phyloP scores from a whole-genome alignment of 2,888 invertebrate species.

The Andricus curvator region DNA sequence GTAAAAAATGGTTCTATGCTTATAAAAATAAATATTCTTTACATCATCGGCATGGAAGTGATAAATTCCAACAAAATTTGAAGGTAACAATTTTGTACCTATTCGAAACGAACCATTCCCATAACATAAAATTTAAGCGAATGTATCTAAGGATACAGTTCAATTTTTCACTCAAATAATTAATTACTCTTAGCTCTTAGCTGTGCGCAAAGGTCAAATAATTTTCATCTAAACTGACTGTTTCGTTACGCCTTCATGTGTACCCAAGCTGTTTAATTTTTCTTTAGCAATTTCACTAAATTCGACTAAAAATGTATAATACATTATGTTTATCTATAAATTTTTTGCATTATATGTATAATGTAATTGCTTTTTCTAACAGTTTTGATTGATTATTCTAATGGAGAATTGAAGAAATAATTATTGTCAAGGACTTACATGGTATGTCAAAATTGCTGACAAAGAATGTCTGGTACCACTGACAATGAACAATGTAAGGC shows the following conservation, averaged over 20 bases:
- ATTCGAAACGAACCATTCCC: too few species aligned
- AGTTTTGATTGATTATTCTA: background rate
- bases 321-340: background rate
- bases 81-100: too few species aligned
- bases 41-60: background rate
- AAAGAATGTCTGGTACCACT: background rate
- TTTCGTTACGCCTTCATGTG: too few species aligned
- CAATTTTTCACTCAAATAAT: too few species aligned
- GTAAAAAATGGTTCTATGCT: background rate
- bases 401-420: background rate
- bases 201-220: too few species aligned
- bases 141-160: too few species aligned
- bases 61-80: too few species aligned
- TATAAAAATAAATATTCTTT: background rate
- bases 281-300: background rate
- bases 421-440: background rate
- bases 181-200: too few species aligned
- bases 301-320: background rate
- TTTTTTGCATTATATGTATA: background rate
- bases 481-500: background rate
- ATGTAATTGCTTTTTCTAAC: background rate
- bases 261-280: background rate
- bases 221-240: too few species aligned
- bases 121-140: too few species aligned
- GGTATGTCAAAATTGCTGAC: background rate